phyloP scores from a whole-genome alignment of 1,140 invertebrate species.

The Phortica variegata region DNA sequence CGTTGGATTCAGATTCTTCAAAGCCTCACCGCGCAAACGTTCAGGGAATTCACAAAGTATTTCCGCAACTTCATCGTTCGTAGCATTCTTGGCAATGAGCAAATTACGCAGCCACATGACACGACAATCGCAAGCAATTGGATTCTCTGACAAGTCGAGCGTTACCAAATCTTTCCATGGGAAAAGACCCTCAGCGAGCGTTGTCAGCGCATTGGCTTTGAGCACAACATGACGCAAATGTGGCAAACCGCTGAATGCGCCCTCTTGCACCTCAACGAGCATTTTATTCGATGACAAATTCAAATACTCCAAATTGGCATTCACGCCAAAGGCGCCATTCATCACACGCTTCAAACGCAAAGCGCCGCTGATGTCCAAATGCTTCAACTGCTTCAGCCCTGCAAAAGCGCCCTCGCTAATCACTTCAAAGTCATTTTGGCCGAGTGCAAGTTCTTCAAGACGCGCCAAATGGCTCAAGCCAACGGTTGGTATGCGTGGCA shows the following conservation, averaged over 20 bases:
- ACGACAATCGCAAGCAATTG: conserved; percentile 76
- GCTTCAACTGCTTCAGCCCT: conserved; percentile 73
- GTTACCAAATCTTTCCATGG: conserved; percentile 75
- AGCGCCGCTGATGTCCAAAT: conserved; percentile 77
- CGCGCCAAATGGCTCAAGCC: conserved; percentile 70
- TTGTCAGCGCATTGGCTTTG: conserved; percentile 74
- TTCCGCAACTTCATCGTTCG: conserved; percentile 45
- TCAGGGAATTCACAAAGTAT: conserved; percentile 76
- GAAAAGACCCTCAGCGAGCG: conserved; percentile 73
- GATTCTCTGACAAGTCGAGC: conserved; percentile 81
- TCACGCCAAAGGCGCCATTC: conserved; percentile 74
- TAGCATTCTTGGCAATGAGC: conserved; percentile 70
- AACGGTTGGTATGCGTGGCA: conserved; percentile 72
- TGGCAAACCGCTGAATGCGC: conserved; percentile 73
- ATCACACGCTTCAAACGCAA: conserved; percentile 70
- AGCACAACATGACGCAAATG: conserved; percentile 75
- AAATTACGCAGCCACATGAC: conserved; percentile 79
- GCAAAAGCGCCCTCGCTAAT: conserved; percentile 73
- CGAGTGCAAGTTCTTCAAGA: conserved; percentile 77
- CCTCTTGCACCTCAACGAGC: conserved; percentile 71
- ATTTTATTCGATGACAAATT: conserved; percentile 76
- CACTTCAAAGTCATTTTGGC: conserved; percentile 76
- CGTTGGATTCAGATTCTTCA: conserved; percentile 70
- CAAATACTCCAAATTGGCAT: conserved; percentile 77
- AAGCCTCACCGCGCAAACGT: conserved; percentile 68